Percentiles rank a stretch among this genome's conserved stretches.
Conservation (phyloP, 2,888 invertebrate species). For the Aethes cnicana region DNA sequence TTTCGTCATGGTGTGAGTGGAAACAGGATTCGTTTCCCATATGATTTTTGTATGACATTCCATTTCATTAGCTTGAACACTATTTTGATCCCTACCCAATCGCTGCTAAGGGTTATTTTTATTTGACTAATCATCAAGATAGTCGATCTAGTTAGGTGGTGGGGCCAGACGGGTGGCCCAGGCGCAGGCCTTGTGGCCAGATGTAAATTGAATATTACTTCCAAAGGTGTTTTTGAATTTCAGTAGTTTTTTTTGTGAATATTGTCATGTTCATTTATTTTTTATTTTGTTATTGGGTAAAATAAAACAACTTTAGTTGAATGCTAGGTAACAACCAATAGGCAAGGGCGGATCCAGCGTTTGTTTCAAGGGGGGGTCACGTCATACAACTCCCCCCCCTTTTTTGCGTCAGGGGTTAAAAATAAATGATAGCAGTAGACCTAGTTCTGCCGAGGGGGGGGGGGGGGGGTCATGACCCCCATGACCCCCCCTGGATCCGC, state of each 20-base stretch:
- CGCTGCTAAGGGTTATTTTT: slow-evolving; percentile 39
- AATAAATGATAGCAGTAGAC: no score
- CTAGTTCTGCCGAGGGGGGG: no score
- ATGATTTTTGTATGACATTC: slow-evolving; percentile 77
- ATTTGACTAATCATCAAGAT: slow-evolving; percentile 34
- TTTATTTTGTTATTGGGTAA: no score
- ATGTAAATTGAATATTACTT: slow-evolving; percentile 37
- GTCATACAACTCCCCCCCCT: no score
- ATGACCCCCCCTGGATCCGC: no score
- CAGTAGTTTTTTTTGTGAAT: slow-evolving; percentile 8
- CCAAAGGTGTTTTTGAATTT: slow-evolving; percentile 34
- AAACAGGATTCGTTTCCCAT: slow-evolving; percentile 76
- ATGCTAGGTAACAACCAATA: no score
- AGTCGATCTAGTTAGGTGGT: slow-evolving; percentile 59
- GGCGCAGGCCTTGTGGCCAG: slow-evolving; percentile 48
- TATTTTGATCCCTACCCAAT: slow-evolving; percentile 35
- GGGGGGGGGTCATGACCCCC: no score
- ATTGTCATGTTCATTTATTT: no score
- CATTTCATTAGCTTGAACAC: slow-evolving; percentile 40
- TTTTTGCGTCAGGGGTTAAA: no score
- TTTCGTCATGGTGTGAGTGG: slow-evolving; percentile 41
- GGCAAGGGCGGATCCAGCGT: no score
- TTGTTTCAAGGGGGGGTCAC: no score
- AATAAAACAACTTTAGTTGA: no score
- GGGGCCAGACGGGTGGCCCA: slow-evolving; percentile 52